Percentiles rank a stretch among this genome's conserved stretches.
Evolutionary conservation across 2,797 vertebrate genomes (phyloP).

Genomic region (Tolypeutes matacus): DNA sequence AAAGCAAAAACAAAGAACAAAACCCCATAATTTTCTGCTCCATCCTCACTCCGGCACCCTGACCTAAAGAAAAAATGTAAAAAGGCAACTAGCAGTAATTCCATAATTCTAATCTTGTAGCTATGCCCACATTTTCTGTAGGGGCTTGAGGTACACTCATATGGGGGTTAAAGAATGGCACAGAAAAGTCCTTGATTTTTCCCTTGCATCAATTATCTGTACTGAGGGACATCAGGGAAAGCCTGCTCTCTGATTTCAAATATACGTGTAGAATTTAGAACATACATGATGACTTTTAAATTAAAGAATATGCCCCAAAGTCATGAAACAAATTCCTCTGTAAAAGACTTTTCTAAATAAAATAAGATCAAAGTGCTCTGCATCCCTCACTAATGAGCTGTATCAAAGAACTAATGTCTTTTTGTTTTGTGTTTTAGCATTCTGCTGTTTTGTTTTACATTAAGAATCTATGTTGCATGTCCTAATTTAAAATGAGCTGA

Average conservation of each 20-base stretch:
- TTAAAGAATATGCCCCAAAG: background rate
- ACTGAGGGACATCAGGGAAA: background rate
- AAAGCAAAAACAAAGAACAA: background rate
- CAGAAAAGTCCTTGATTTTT: background rate
- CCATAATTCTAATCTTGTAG: background rate
- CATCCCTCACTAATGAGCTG: background rate
- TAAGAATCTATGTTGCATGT: background rate
- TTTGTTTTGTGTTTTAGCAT: background rate
- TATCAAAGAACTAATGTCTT: background rate
- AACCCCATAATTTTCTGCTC: background rate
- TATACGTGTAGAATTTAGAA: background rate
- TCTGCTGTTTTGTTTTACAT: background rate
- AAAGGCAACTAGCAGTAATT: background rate
- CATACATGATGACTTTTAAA: background rate
- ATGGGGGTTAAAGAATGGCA: background rate
- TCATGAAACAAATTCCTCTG: background rate
- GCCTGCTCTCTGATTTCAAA: background rate
- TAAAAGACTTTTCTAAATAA: background rate
- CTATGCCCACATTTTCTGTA: background rate
- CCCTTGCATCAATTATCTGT: background rate
- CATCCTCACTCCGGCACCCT: background rate
- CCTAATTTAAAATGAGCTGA: background rate
- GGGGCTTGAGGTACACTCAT: background rate
- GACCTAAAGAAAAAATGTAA: background rate
- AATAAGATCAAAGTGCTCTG: background rate